phyloP scores from a whole-genome alignment of 1,140 invertebrate genomes.

The Papilio dardanus region DNA sequence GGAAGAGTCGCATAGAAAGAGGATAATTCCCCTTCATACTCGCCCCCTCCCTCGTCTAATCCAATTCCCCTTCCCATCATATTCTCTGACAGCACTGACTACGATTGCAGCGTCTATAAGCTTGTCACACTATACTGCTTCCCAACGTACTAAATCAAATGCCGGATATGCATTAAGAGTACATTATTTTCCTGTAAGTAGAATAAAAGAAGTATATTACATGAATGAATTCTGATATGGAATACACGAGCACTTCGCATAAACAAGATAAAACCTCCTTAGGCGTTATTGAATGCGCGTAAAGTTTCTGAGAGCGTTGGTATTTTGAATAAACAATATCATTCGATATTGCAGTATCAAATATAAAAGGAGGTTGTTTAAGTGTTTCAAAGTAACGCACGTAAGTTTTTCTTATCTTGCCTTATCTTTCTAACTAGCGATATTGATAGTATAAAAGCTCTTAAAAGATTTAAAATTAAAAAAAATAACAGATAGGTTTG shows the following conservation, averaged over 20 bases:
- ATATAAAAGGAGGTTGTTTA: constrained; percentile 19
- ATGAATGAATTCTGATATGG: not conserved
- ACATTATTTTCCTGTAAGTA: not conserved
- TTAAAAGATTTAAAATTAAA: not conserved
- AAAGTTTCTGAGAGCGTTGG: not conserved
- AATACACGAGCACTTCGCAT: not conserved
- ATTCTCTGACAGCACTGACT: too few relatives aligned
- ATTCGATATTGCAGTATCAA: constrained; percentile 15
- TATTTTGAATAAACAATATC: constrained; percentile 14
- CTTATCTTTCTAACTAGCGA: not conserved
- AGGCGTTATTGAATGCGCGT: not conserved
- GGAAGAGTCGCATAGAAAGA: too few relatives aligned
- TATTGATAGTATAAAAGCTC: not conserved
- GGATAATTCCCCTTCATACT: too few relatives aligned
- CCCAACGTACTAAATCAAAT: not conserved
- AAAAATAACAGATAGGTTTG: too few relatives aligned
- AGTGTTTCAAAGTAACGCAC: not conserved
- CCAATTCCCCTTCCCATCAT: too few relatives aligned
- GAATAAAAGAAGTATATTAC: not conserved
- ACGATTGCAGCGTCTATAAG: too few relatives aligned
- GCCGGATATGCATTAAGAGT: not conserved
- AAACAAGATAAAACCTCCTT: constrained; percentile 15
- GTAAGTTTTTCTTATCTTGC: not conserved
- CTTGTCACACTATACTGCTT: not conserved
- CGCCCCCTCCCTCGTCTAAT: too few relatives aligned